phyloP scores from a whole-genome alignment of 2,113 vertebrate species.

The Eretmodus cyanostictus region DNA sequence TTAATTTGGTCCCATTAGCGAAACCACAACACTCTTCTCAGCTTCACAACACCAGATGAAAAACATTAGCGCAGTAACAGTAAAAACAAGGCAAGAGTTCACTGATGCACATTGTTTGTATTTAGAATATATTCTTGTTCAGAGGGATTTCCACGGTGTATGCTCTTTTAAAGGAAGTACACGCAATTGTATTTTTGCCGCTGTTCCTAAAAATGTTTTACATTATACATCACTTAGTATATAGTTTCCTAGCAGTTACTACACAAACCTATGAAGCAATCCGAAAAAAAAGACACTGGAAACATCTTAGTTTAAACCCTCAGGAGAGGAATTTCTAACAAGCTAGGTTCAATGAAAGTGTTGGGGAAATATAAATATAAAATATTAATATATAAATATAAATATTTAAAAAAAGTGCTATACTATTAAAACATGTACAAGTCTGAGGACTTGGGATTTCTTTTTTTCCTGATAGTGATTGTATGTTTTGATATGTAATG shows the following conservation, averaged over 20 bases:
- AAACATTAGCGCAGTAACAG: background rate
- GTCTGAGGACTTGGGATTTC: background rate
- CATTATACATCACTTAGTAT: background rate
- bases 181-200: background rate
- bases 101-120: background rate
- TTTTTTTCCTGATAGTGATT: background rate
- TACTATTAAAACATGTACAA: background rate
- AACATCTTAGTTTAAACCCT: background rate
- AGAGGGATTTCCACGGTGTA: background rate
- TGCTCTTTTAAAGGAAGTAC: background rate
- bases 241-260: background rate
- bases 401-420: rapidly evolving
- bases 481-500: background rate
- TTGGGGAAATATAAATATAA: background rate
- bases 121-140: background rate
- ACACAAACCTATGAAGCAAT: background rate
- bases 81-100: background rate
- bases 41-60: background rate
- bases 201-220: background rate
- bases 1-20: conserved; percentile 13
- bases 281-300: rapidly evolving
- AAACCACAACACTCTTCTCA: background rate
- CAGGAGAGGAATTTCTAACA: background rate
- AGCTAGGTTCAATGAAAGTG: background rate
- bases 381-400: background rate